These are phyloP conservation scores for Drosophila equinoxialis DNA, from an alignment of 1,140 invertebrate species.

Conservation along the genomic window DNA sequence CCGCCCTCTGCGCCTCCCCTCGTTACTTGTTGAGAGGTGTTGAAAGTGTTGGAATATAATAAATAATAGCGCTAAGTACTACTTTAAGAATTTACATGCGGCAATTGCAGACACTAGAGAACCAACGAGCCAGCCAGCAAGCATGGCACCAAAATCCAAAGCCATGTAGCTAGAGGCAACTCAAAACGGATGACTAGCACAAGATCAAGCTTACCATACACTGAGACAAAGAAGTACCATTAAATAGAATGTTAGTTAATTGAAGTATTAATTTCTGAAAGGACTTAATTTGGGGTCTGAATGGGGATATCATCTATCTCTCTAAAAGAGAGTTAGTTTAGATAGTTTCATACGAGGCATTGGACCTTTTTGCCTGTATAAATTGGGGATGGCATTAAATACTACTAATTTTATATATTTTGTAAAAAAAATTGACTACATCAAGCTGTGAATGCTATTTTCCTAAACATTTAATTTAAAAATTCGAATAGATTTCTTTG, in stretches of 20 bases:
- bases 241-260: neutral
- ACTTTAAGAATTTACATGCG: conserved; percentile 82
- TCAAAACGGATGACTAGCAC: conserved; percentile 3
- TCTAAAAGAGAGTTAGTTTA: too few species aligned
- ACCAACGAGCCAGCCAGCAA: conserved; percentile 19
- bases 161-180: conserved; percentile 29
- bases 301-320: too few species aligned
- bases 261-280: too few species aligned
- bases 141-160: conserved; percentile 54
- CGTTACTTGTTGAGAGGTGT: conserved; percentile 81
- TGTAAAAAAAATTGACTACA: too few species aligned
- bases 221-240: conserved; percentile 11
- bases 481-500: too few species aligned
- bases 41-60: conserved; percentile 82
- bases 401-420: too few species aligned
- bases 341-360: too few species aligned
- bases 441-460: too few species aligned
- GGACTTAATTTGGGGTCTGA: too few species aligned
- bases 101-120: conserved; percentile 63
- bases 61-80: conserved; percentile 82
- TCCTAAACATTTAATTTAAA: too few species aligned
- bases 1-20: conserved; percentile 13
- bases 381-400: too few species aligned
- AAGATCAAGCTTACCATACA: conserved; percentile 20
- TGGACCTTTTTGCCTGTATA: too few species aligned